Evolutionary conservation across 1,140 invertebrate genomes (phyloP).

Genomic region (Popillia japonica): DNA sequence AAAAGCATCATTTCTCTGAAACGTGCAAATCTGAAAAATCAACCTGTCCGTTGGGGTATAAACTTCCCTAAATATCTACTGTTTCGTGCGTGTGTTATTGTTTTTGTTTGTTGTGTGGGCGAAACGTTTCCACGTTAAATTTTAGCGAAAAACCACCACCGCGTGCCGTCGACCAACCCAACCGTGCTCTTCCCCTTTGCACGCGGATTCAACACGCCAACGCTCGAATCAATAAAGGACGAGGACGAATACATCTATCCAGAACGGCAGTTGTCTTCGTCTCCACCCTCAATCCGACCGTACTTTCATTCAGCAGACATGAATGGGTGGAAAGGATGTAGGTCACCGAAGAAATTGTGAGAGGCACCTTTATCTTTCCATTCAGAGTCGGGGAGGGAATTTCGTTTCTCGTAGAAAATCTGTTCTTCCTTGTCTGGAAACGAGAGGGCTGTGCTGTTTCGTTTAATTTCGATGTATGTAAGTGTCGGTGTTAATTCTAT

Average conservation of each 20-base stretch:
- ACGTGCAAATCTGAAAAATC: background rate
- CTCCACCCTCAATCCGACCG: slow-evolving; percentile 32
- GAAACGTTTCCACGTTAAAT: slow-evolving; percentile 12
- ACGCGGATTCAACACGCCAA: slow-evolving; percentile 9
- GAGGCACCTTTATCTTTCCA: slow-evolving; percentile 38
- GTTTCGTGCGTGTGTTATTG: slow-evolving; percentile 22
- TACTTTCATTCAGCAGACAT: slow-evolving; percentile 49
- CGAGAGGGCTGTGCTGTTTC: background rate
- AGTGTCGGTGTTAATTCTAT: background rate
- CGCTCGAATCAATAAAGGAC: slow-evolving; percentile 19
- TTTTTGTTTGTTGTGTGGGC: slow-evolving; percentile 30
- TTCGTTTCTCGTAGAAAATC: background rate
- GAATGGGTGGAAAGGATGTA: slow-evolving; percentile 50
- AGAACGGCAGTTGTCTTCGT: slow-evolving; percentile 39
- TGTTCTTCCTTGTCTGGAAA: background rate
- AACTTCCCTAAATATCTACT: background rate
- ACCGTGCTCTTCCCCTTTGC: background rate
- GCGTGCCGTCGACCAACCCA: background rate
- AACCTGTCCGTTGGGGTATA: background rate
- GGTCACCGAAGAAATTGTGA: slow-evolving; percentile 43
- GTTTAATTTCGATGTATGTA: background rate
- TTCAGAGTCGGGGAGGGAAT: slow-evolving; percentile 37
- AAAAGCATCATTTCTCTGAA: slow-evolving; percentile 38
- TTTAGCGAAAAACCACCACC: slow-evolving; percentile 17
- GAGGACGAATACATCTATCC: background rate